A percentile compares a stretch with the other conserved stretches of the same genome.
Evolutionary conservation across 2,797 vertebrate genomes (phyloP).

Genomic region (Thamnophis elegans): DNA sequence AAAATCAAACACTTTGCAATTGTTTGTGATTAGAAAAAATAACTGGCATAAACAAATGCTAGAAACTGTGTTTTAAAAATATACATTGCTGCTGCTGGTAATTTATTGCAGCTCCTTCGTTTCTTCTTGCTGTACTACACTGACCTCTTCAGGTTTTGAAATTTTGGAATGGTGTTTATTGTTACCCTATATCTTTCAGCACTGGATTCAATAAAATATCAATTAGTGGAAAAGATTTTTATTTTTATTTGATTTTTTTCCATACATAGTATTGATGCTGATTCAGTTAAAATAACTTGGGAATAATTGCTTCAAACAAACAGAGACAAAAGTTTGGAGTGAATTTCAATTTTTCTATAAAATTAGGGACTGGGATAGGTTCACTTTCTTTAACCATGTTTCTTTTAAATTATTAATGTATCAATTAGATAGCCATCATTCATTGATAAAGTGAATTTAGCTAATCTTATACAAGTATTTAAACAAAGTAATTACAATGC

Average conservation of each 20-base stretch:
- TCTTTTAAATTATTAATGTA: slow-evolving; percentile 12
- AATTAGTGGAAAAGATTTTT: slow-evolving; percentile 1
- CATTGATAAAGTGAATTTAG: neutral
- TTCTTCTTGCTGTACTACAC: slow-evolving; percentile 78
- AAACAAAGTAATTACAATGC: slow-evolving; percentile 23
- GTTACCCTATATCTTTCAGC: neutral
- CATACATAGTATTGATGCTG: slow-evolving; percentile 1
- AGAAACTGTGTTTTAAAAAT: slow-evolving; percentile 19
- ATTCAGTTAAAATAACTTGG: slow-evolving; percentile 10
- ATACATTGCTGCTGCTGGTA: slow-evolving; percentile 34
- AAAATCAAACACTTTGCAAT: neutral
- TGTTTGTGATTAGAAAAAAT: neutral
- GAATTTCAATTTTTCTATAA: neutral
- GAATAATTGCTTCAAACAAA: slow-evolving; percentile 35
- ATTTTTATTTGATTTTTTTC: slow-evolving; percentile 5
- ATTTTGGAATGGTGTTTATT: slow-evolving; percentile 64
- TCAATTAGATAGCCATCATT: neutral
- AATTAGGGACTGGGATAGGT: neutral
- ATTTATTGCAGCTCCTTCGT: slow-evolving; percentile 32
- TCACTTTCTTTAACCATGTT: neutral
- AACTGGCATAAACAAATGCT: neutral
- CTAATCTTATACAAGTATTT: neutral
- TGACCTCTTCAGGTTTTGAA: slow-evolving; percentile 86
- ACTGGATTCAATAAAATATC: neutral
- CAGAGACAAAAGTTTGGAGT: neutral